These are phyloP conservation scores for Malurus leucopterus DNA, from an alignment of 2,797 vertebrate species.

Conservation along the genomic window DNA sequence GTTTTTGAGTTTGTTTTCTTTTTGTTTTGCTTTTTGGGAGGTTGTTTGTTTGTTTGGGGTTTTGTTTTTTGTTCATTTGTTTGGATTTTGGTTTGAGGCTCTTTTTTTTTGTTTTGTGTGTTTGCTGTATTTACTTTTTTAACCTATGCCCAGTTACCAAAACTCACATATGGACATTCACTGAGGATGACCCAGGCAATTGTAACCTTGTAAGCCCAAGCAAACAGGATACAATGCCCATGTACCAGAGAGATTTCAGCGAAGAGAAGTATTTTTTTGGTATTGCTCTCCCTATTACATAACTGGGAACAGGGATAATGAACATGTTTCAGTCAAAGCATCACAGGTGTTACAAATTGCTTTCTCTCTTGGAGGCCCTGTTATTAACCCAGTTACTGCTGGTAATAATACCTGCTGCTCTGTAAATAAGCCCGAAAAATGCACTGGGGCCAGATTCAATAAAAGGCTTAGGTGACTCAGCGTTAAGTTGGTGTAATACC, in stretches of 20 bases:
- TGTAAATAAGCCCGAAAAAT: constrained; percentile 39
- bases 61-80: rapidly evolving
- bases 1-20: not conserved
- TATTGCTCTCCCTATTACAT: constrained; percentile 27
- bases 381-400: constrained; percentile 58
- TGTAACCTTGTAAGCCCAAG: not conserved
- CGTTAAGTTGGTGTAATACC: not conserved
- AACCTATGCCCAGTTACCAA: not conserved
- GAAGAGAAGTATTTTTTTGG: not conserved
- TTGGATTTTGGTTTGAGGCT: not conserved
- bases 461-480: constrained; percentile 31
- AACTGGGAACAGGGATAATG: constrained; percentile 12
- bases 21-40: not conserved
- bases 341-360: constrained; percentile 48
- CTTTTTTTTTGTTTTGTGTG: rapidly evolving
- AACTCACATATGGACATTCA: not conserved
- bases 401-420: constrained; percentile 33
- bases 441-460: constrained; percentile 19
- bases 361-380: constrained; percentile 44
- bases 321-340: constrained; percentile 18
- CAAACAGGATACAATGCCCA: not conserved
- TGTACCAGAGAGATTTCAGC: not conserved
- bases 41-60: not conserved
- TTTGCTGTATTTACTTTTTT: not conserved
- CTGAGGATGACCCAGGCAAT: not conserved